A percentile compares a stretch with the other conserved stretches of the same genome.
phyloP scores from a whole-genome alignment of 53 echinoderm and acorn worm species.

The Astropecten irregularis region DNA sequence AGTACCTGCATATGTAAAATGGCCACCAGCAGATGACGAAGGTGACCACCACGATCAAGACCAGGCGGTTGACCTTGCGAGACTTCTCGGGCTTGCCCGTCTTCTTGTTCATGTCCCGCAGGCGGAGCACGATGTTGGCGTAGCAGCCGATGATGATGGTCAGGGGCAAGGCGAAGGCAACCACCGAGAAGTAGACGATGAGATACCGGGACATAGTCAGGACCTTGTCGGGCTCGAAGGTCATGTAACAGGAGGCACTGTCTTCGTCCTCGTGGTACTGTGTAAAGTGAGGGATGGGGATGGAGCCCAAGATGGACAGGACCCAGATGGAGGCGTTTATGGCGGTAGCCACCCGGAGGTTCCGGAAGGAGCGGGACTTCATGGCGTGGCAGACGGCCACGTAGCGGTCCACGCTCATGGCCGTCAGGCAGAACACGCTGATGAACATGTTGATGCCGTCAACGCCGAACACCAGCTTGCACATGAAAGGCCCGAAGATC shows the following conservation, averaged over 20 bases:
- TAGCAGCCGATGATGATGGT: constrained; percentile 79
- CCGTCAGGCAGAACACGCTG: constrained; percentile 85
- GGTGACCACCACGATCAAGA: constrained; percentile 76
- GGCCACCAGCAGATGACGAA: constrained; percentile 91
- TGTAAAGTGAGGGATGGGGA: constrained; percentile 69
- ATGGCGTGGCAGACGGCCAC: constrained; percentile 94
- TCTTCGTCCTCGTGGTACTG: constrained; percentile 32
- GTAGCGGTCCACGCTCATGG: constrained; percentile 97
- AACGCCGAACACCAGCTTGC: constrained; percentile 69
- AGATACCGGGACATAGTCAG: constrained; percentile 25
- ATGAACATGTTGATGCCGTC: constrained; percentile 83
- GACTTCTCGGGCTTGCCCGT: constrained; percentile 92
- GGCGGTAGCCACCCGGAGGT: constrained; percentile 71
- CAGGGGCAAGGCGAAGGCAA: constrained; percentile 82
- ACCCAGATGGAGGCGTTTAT: constrained; percentile 85
- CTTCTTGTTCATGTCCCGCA: constrained; percentile 73
- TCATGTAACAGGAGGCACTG: not conserved
- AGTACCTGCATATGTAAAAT: constrained; percentile 71
- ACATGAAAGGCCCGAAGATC: constrained; percentile 79
- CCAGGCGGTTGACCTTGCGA: constrained; percentile 87
- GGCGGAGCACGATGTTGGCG: constrained; percentile 63
- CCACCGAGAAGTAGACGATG: constrained; percentile 64
- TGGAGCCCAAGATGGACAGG: constrained; percentile 58
- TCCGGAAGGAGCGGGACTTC: constrained; percentile 80
- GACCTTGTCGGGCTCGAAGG: not conserved